phyloP scores from a whole-genome alignment of 2,113 vertebrate genomes.

The Caracal caracal region DNA sequence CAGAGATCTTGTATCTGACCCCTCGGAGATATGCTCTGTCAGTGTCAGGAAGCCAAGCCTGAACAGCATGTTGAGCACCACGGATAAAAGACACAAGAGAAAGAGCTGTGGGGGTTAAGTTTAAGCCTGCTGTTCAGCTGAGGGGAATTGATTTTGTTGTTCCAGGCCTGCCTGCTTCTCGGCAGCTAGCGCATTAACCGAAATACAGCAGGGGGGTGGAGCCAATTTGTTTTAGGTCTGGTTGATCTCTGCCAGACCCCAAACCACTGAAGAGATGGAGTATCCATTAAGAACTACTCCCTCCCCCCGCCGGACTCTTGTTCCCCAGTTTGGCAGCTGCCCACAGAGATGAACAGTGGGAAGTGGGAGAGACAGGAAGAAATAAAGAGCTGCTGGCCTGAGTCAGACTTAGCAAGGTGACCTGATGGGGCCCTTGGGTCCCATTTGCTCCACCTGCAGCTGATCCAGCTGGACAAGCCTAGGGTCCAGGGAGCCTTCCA shows the following conservation, averaged over 20 bases:
- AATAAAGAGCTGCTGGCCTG: constrained; percentile 75
- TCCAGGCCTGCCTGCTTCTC: not conserved
- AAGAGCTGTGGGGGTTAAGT: constrained; percentile 29
- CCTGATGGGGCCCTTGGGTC: constrained; percentile 73
- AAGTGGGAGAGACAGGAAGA: constrained; percentile 80
- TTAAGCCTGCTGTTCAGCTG: constrained; percentile 35
- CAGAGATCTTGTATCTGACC: not conserved
- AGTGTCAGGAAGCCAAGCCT: not conserved
- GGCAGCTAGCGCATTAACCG: constrained; percentile 40
- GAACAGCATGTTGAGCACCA: not conserved
- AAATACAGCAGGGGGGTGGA: constrained; percentile 49
- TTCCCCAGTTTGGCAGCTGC: not conserved
- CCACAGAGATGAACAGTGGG: constrained; percentile 69
- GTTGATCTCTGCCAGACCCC: constrained; percentile 59
- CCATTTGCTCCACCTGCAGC: constrained; percentile 71
- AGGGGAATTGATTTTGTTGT: constrained; percentile 49
- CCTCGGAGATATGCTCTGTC: not conserved
- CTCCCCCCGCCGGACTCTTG: constrained; percentile 9
- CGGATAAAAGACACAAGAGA: constrained; percentile 27
- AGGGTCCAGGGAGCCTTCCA: constrained; percentile 61
- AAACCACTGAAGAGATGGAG: constrained; percentile 75
- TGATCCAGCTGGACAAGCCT: constrained; percentile 64
- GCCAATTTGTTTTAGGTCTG: constrained; percentile 49
- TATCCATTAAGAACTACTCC: constrained; percentile 63
- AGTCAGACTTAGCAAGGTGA: constrained; percentile 79